phyloP scores from a whole-genome alignment of 2,888 invertebrate genomes.

The Ctena decussata region DNA sequence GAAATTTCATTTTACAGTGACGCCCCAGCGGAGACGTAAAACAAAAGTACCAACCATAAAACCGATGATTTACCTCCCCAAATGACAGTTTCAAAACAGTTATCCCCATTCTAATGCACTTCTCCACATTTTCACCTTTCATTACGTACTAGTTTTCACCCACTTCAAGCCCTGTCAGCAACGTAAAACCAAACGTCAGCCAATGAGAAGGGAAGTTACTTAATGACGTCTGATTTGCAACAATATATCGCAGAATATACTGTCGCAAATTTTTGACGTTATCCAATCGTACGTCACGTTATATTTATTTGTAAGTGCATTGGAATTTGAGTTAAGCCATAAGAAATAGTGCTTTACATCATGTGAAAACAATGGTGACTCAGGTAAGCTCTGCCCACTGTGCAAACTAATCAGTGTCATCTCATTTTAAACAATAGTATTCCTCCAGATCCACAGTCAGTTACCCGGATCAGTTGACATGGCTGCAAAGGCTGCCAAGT shows the following conservation, averaged over 20 bases:
- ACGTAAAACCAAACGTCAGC: background rate
- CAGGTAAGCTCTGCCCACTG: too few relatives aligned
- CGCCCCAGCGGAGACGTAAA: background rate
- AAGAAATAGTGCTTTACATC: too few relatives aligned
- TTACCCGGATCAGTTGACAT: too few relatives aligned
- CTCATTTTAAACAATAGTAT: too few relatives aligned
- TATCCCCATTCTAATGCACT: slow-evolving; percentile 4
- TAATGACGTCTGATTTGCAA: background rate
- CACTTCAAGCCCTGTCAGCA: background rate
- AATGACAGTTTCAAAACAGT: background rate
- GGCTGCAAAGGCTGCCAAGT: too few relatives aligned
- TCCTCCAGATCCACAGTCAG: too few relatives aligned
- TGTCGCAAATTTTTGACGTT: background rate
- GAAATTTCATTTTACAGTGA: background rate
- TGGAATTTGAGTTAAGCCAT: too few relatives aligned
- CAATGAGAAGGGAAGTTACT: background rate
- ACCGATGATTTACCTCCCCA: background rate
- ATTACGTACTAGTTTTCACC: background rate
- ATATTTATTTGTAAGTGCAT: background rate
- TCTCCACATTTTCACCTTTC: background rate
- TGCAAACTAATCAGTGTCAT: too few relatives aligned
- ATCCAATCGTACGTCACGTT: background rate
- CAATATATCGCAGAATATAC: background rate
- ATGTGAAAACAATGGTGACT: too few relatives aligned
- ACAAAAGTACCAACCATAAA: background rate